Evolutionary conservation across 2,888 invertebrate species (phyloP).

Genomic region (Clunio marinus): DNA sequence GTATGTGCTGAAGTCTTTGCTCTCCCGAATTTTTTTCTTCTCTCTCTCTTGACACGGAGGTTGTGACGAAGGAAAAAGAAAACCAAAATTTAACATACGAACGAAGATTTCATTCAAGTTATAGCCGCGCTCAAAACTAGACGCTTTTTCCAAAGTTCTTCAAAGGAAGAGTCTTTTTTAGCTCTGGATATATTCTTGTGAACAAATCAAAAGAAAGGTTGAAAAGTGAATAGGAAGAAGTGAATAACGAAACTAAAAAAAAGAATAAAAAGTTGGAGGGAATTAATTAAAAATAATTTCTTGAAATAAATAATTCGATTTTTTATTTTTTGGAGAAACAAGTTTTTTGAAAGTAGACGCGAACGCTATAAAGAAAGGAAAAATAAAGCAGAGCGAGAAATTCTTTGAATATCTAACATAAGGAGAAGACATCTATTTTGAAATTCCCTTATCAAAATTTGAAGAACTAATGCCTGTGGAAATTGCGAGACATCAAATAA

Average conservation of each 20-base stretch:
- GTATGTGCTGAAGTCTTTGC: not conserved
- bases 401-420: too few species aligned
- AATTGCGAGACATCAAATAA: slow-evolving; percentile 20
- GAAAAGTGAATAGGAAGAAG: not conserved
- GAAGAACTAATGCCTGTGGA: slow-evolving; percentile 30
- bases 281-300: not conserved
- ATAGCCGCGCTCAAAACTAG: not conserved
- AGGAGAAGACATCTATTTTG: too few species aligned
- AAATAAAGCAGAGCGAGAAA: too few species aligned
- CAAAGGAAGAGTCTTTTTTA: not conserved
- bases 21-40: not conserved
- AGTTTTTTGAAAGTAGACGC: too few species aligned
- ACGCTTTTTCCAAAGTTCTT: not conserved
- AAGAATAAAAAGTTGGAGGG: not conserved
- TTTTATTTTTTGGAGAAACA: too few species aligned
- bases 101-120: slow-evolving; percentile 21
- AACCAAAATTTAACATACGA: not conserved
- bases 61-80: too few species aligned
- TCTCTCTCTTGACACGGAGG: not conserved
- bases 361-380: too few species aligned
- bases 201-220: not conserved
- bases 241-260: not conserved
- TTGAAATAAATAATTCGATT: not conserved
- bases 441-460: too few species aligned
- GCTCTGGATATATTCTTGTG: not conserved